Conservation (phyloP, 1,140 invertebrate species). For the Eulimnadia texana region DNA sequence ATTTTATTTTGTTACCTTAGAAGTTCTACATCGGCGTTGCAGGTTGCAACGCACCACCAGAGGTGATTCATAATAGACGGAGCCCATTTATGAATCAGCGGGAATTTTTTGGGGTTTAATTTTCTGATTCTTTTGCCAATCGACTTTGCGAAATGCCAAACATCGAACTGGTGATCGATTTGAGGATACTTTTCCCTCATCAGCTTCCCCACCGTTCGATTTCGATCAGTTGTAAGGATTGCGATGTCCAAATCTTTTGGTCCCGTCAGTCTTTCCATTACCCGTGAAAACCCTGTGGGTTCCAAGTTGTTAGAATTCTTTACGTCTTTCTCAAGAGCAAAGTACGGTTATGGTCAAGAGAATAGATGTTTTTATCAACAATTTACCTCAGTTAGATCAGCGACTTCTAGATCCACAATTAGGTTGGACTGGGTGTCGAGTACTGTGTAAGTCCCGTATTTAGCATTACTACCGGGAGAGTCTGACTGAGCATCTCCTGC, state of each 20-base stretch:
- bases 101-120: not conserved
- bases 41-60: not conserved
- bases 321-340: not conserved
- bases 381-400: not conserved
- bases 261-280: not conserved
- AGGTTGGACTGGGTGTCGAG: not conserved
- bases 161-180: not conserved
- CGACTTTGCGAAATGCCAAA: not conserved
- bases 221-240: not conserved
- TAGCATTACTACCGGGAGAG: not conserved
- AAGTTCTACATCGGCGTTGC: not conserved
- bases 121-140: not conserved
- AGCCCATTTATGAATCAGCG: not conserved
- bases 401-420: not conserved
- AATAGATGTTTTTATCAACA: not conserved
- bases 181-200: not conserved
- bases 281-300: not conserved
- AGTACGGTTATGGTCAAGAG: not conserved
- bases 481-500: not conserved
- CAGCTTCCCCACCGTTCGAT: not conserved
- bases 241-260: not conserved
- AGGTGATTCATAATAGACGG: not conserved
- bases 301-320: not conserved
- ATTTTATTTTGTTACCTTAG: not conserved
- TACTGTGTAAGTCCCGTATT: not conserved